These are phyloP conservation scores for Lampris megalopsis DNA, from an alignment of 2,113 vertebrate species.

Conservation along the genomic window DNA sequence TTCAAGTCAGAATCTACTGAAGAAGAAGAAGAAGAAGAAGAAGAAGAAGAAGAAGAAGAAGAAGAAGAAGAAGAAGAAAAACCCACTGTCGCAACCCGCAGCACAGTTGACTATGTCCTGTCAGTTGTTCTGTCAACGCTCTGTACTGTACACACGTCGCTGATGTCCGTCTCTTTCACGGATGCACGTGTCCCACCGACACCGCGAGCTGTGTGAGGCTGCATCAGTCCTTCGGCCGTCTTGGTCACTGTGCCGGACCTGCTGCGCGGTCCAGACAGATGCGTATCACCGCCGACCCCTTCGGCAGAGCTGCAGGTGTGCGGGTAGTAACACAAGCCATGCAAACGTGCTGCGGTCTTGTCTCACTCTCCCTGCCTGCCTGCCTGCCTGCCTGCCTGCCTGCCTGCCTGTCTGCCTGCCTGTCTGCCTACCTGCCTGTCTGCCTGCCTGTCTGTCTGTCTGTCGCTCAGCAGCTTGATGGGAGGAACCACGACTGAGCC, in stretches of 20 bases:
- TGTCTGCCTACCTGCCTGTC: not conserved
- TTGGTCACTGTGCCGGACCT: not conserved
- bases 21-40: not conserved
- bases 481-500: conserved; percentile 33
- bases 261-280: not conserved
- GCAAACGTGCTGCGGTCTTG: conserved; percentile 46
- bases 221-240: not conserved
- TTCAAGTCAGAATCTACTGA: not conserved
- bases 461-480: not conserved
- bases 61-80: too few species aligned
- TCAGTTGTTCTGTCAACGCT: too few species aligned
- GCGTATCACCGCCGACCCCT: conserved; percentile 8
- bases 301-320: not conserved
- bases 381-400: conserved; percentile 19
- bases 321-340: conserved; percentile 32
- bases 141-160: not conserved
- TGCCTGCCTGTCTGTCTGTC: not conserved
- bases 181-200: not conserved
- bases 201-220: not conserved
- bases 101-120: too few species aligned
- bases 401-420: conserved; percentile 9
- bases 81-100: too few species aligned
- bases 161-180: not conserved
- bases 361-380: conserved; percentile 22
- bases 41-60: too few species aligned